phyloP scores from a whole-genome alignment of 1,140 invertebrate genomes.

The Panagrolaimus sp. region DNA sequence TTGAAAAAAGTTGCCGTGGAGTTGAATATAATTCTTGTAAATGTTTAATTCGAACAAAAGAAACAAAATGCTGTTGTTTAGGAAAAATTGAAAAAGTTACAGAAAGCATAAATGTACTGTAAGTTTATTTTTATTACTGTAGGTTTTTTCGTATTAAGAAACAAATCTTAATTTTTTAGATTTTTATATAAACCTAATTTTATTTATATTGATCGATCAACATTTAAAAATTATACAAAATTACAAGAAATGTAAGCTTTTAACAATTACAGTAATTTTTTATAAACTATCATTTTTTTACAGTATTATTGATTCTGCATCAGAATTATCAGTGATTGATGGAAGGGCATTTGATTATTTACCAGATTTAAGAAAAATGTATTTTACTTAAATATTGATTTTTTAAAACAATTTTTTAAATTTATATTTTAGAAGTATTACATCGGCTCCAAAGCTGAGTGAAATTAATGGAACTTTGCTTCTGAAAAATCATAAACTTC shows the following conservation, averaged over 20 bases:
- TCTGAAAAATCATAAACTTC: constrained; percentile 28
- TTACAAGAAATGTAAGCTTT: constrained; percentile 34
- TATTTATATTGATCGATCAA: not conserved
- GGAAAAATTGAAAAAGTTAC: not conserved
- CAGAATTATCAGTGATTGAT: constrained; percentile 32
- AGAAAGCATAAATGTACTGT: not conserved
- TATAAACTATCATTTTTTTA: no score
- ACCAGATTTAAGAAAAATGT: constrained; percentile 38
- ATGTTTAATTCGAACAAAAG: not conserved
- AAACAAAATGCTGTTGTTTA: constrained; percentile 11
- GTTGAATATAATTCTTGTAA: not conserved
- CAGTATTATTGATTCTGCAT: constrained; percentile 29
- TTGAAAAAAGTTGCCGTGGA: constrained; percentile 4
- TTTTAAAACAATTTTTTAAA: constrained; percentile 18
- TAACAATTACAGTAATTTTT: not conserved
- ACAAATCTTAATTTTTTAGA: no score
- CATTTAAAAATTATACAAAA: constrained; percentile 29
- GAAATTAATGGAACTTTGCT: constrained; percentile 29
- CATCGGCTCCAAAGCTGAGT: constrained; percentile 39
- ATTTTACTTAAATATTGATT: constrained; percentile 22
- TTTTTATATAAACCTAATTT: not conserved
- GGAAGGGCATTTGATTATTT: constrained; percentile 31
- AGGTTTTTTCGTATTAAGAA: no score
- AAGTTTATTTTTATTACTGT: not conserved
- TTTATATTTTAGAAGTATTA: constrained; percentile 38